phyloP scores from a whole-genome alignment of 2,797 vertebrate genomes.

The Thaleichthys pacificus region DNA sequence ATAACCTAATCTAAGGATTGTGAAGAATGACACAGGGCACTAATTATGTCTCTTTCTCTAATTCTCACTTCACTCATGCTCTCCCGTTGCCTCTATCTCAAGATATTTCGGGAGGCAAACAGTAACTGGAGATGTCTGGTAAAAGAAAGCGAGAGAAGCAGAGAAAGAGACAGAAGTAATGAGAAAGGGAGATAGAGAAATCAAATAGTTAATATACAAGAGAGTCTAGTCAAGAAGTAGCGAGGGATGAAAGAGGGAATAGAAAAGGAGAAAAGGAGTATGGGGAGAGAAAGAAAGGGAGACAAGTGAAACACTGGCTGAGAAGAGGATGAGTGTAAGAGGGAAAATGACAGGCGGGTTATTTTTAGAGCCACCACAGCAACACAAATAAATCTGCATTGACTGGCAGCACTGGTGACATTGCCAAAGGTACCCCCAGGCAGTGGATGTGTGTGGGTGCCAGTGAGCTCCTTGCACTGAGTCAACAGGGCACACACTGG shows the following conservation, averaged over 20 bases:
- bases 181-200: background rate
- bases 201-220: too few species aligned
- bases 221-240: too few species aligned
- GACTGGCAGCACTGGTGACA: constrained; percentile 12
- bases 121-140: background rate
- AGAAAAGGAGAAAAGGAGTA: background rate
- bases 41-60: constrained; percentile 23
- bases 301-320: constrained; percentile 13
- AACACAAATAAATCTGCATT: constrained; percentile 30
- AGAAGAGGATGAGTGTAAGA: constrained; percentile 30
- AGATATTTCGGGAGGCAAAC: background rate
- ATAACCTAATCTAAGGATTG: constrained; percentile 21
- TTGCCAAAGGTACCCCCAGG: constrained; percentile 16
- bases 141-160: constrained; percentile 2
- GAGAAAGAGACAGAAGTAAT: background rate
- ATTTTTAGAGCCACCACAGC: constrained; percentile 49
- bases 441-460: constrained; percentile 21
- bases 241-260: too few species aligned
- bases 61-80: background rate
- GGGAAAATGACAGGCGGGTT: constrained; percentile 36
- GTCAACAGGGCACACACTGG: constrained; percentile 29
- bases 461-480: constrained; percentile 36
- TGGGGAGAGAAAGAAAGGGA: background rate
- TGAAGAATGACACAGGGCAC: constrained; percentile 19
- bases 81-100: too few species aligned